phyloP scores from a whole-genome alignment of 2,888 invertebrate species.

The Tanaodytes sp. region DNA sequence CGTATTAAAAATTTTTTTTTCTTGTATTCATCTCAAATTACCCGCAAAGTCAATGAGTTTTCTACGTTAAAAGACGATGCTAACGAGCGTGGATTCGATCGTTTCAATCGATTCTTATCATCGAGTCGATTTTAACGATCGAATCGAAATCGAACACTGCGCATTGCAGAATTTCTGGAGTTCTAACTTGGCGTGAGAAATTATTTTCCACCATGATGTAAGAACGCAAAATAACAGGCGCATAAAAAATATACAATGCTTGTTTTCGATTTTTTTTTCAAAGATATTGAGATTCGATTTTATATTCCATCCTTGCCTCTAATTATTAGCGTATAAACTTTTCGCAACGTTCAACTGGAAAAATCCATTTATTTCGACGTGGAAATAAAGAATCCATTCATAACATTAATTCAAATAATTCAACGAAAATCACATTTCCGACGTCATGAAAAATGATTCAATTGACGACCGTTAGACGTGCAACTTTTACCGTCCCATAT shows the following conservation, averaged over 20 bases:
- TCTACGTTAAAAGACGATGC: constrained; percentile 42
- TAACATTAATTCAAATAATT: constrained; percentile 30
- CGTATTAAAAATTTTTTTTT: constrained; percentile 48
- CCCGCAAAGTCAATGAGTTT: constrained; percentile 45
- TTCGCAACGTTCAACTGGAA: too few relatives aligned
- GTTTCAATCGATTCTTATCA: constrained; percentile 37
- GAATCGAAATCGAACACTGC: too few relatives aligned
- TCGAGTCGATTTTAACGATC: too few relatives aligned
- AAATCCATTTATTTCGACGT: constrained; percentile 13
- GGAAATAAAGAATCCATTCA: constrained; percentile 23
- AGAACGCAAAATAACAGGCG: constrained; percentile 25
- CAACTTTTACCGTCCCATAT: constrained; percentile 41
- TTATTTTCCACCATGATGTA: constrained; percentile 51
- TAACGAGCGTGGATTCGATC: constrained; percentile 39
- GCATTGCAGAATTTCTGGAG: too few relatives aligned
- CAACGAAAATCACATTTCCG: constrained; percentile 31
- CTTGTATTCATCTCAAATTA: constrained; percentile 45
- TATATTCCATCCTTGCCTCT: too few relatives aligned
- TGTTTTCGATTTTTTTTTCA: too few relatives aligned
- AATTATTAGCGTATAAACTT: too few relatives aligned
- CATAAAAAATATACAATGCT: too few relatives aligned
- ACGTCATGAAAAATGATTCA: constrained; percentile 42
- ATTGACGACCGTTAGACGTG: constrained; percentile 50
- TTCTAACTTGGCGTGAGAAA: constrained; percentile 42
- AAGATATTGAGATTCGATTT: too few relatives aligned